Evolutionary conservation across 2,113 vertebrate genomes (phyloP).

Genomic region (Rhinoderma darwinii): DNA sequence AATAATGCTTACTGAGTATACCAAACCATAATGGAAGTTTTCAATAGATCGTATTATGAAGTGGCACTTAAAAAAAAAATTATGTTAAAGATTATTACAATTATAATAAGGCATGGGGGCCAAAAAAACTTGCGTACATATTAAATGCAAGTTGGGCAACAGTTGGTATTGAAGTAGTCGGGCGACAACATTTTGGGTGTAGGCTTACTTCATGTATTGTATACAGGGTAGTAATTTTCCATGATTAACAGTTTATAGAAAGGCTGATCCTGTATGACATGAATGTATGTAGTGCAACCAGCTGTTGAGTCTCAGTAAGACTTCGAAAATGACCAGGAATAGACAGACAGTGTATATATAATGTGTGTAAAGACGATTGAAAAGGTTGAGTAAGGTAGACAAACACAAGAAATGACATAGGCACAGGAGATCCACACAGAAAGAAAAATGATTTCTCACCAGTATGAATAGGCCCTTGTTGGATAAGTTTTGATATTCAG

Average conservation of each 20-base stretch:
- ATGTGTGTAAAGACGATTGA: not conserved
- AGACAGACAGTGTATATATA: not conserved
- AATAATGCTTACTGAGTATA: no score
- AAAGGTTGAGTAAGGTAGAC: not conserved
- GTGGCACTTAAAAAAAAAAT: no score
- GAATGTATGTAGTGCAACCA: not conserved
- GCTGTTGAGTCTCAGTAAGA: not conserved
- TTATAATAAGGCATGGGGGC: not conserved
- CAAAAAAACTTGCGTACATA: no score
- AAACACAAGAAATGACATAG: not conserved
- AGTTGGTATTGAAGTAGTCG: not conserved
- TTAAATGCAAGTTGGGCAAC: not conserved
- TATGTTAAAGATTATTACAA: no score
- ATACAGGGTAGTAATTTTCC: not conserved
- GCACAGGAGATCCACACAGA: not conserved
- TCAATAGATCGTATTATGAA: no score
- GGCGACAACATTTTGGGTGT: not conserved
- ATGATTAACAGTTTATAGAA: slow-evolving; percentile 16
- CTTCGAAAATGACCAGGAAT: not conserved
- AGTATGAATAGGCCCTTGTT: slow-evolving; percentile 96
- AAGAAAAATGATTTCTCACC: slow-evolving; percentile 74
- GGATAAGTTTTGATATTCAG: slow-evolving; percentile 88
- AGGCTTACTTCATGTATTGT: not conserved
- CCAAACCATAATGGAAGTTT: no score
- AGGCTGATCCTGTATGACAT: not conserved